Evolutionary conservation across 2,797 vertebrate species (phyloP).

Genomic region (Tokudaia tokunoshimensis): DNA sequence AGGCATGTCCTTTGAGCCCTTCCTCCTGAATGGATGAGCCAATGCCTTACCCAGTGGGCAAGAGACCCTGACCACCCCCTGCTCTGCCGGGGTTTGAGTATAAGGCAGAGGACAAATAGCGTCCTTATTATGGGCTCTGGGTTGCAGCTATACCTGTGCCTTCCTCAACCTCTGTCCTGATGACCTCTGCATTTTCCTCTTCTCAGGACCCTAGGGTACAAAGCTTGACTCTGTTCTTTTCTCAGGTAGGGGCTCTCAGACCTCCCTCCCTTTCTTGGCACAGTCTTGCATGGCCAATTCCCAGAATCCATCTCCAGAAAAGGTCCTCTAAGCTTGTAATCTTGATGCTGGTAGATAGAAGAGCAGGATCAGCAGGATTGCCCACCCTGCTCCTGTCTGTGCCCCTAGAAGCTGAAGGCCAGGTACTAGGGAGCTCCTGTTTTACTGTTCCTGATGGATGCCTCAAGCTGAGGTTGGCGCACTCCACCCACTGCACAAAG

Average conservation of each 20-base stretch:
- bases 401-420: not conserved
- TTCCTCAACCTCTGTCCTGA: not conserved
- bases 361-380: not conserved
- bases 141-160: rapidly evolving
- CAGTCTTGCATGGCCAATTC: not conserved
- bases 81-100: not conserved
- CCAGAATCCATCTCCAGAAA: not conserved
- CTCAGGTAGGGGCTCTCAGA: not conserved
- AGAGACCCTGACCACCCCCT: not conserved
- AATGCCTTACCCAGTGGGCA: not conserved
- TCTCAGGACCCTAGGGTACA: not conserved
- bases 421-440: not conserved
- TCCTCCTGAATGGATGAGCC: not conserved
- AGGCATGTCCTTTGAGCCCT: rapidly evolving
- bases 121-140: not conserved
- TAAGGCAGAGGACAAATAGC: not conserved
- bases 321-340: not conserved
- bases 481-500: too few species aligned
- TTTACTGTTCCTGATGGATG: not conserved
- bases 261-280: not conserved
- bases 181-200: not conserved
- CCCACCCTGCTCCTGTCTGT: too few species aligned
- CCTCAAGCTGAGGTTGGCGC: not conserved
- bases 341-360: not conserved
- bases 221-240: not conserved